Base-by-base conservation (phyloP, 1,140 invertebrate genomes). In the Phthorimaea operculella region DNA sequence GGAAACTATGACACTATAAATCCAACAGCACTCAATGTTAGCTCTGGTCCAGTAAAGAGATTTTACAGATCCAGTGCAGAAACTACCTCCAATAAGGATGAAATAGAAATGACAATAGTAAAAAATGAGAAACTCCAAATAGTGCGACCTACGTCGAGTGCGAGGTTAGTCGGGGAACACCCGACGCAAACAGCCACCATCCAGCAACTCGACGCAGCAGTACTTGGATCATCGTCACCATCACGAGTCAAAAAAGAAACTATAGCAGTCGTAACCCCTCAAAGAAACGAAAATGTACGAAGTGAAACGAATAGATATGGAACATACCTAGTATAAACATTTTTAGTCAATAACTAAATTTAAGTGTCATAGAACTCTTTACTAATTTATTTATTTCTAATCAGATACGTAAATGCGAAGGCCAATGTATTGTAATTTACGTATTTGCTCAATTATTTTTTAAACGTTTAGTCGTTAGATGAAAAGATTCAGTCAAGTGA, bases 401-500 rank as follows among this genome's bases (percentile, higher is more conserved):
- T 60, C 68, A 62, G 63, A 72, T 72, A 70, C 66, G 71, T 70
- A 68, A 68, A 62, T 60, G 53, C 59, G 53, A 61, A 63, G 61
- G 62, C 64, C 53, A 69, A 63, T 64, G 58, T 68, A 59, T 59
- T 66, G 52, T 60, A 62, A 56, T 4, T 68, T 69, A 59, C 66
- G 70, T 74, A 68, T 74, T 76, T 78, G 80, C 80, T 83, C 79
- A 82, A 80, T 79, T 72, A 68, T 68, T 71, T 71, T 59, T 65
- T 61, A 42, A 28, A 28, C 39, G 50, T 44, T 62, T 77, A 79
- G 70, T 78, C 64, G 21, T 28, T 74, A 76, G 66, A 63, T 66
- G 15, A 47, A 56, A 33, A 71, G 64, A 76, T 71, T 79, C 76
- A 83, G 79, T 84, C 78, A 82, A 82, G 81, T 84, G 81, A 84